A percentile compares a stretch with the other conserved stretches of the same genome.
phyloP scores from a whole-genome alignment of 2,113 vertebrate genomes.

The Tonatia bakeri region DNA sequence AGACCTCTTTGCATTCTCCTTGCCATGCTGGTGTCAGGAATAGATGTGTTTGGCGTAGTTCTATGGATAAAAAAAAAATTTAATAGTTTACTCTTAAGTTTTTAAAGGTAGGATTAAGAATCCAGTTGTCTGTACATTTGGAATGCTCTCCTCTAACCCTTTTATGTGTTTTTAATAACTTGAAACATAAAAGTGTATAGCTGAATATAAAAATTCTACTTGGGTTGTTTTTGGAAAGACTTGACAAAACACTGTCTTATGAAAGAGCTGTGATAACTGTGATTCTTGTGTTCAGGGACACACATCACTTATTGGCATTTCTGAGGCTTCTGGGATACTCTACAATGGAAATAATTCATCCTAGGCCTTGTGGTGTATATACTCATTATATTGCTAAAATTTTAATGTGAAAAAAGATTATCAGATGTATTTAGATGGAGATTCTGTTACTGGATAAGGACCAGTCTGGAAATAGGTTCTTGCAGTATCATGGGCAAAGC shows the following conservation, averaged over 20 bases:
- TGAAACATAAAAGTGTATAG: neutral
- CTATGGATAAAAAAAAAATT: neutral
- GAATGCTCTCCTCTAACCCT: neutral
- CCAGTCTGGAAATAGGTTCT: neutral
- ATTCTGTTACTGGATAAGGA: neutral
- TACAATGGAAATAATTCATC: slow-evolving; percentile 21
- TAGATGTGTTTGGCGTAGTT: neutral
- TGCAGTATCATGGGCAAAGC: neutral
- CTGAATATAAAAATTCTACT: neutral
- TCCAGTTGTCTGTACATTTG: neutral
- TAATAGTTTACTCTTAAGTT: neutral
- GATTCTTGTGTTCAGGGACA: neutral
- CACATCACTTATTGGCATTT: neutral
- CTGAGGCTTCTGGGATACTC: neutral
- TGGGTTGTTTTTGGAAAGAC: neutral
- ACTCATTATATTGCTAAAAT: slow-evolving; percentile 10
- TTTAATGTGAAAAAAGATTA: slow-evolving; percentile 35
- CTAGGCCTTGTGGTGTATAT: neutral
- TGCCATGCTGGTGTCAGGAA: neutral
- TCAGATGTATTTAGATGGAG: neutral
- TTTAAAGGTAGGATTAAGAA: neutral
- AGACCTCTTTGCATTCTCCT: neutral
- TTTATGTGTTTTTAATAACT: neutral
- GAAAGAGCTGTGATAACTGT: neutral
- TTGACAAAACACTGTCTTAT: neutral